Percentiles rank a stretch among this genome's conserved stretches.
These are phyloP conservation scores for Archivesica marissinica DNA, from an alignment of 1,140 invertebrate species.

Conservation along the genomic window DNA sequence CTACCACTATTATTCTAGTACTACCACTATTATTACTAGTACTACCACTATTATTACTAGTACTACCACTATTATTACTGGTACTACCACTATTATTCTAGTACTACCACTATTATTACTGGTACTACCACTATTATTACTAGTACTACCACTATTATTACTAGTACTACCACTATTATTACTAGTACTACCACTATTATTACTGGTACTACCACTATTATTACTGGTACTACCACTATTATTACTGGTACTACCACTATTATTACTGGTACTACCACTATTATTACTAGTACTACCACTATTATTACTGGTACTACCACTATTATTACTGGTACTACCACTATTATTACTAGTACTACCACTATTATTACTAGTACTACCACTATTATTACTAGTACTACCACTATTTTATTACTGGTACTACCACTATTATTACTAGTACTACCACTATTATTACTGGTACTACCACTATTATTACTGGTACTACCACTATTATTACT, in stretches of 20 bases:
- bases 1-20: slow-evolving; percentile 15
- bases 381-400: slow-evolving; percentile 49
- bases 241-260: slow-evolving; percentile 37
- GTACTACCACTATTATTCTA: slow-evolving; percentile 41
- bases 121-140: slow-evolving; percentile 46
- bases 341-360: slow-evolving; percentile 17
- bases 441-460: no score
- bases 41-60: neutral
- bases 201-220: slow-evolving; percentile 39
- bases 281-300: slow-evolving; percentile 25
- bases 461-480: no score
- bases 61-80: slow-evolving; percentile 16
- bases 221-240: slow-evolving; percentile 35
- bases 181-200: slow-evolving; percentile 41
- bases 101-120: slow-evolving; percentile 49
- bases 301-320: slow-evolving; percentile 16
- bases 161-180: slow-evolving; percentile 32
- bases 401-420: slow-evolving; percentile 30
- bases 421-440: slow-evolving; percentile 46
- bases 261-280: slow-evolving; percentile 45
- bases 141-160: slow-evolving; percentile 37
- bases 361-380: slow-evolving; percentile 46
- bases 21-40: slow-evolving; percentile 35
- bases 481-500: no score
- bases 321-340: slow-evolving; percentile 2